phyloP scores from a whole-genome alignment of 2,888 invertebrate genomes.

The Eudasyphora cyanicolor region DNA sequence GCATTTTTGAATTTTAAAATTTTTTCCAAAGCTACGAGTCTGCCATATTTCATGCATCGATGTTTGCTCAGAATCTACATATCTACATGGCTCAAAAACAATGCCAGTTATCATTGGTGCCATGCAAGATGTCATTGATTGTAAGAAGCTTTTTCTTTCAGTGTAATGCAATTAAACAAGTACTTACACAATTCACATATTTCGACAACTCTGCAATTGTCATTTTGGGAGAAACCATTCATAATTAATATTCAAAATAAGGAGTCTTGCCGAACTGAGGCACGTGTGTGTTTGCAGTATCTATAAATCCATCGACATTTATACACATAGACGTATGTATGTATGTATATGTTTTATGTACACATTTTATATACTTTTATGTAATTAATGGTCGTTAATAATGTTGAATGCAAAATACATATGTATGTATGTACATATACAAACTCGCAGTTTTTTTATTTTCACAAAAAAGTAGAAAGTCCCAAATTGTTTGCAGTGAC shows the following conservation, averaged over 20 bases:
- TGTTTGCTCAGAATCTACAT: too few relatives aligned
- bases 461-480: conserved; percentile 11
- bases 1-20: too few relatives aligned
- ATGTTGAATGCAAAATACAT: neutral
- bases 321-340: neutral
- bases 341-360: neutral
- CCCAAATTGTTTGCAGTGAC: neutral
- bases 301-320: neutral
- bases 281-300: neutral
- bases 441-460: neutral
- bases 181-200: neutral
- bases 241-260: neutral
- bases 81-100: too few relatives aligned
- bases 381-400: neutral
- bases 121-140: too few relatives aligned
- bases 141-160: neutral
- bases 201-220: neutral
- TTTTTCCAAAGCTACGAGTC: too few relatives aligned
- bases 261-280: neutral
- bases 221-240: neutral
- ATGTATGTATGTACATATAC: neutral
- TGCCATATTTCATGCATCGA: too few relatives aligned
- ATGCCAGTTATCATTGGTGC: too few relatives aligned
- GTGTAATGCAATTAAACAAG: neutral
- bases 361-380: neutral